Conservation (phyloP, 1,140 invertebrate genomes). For the Caenorhabditis elegans region WBcel235 BX284605.5:13352001-13352500, state of each 20-base stretch:
- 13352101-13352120: no score
- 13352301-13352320: background rate
- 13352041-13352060: background rate
- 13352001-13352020: background rate
- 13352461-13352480: background rate
- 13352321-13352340: no score
- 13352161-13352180: no score
- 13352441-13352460: background rate
- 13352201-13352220: background rate
- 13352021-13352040: background rate
- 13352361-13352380: background rate
- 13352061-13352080: background rate
- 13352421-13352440: background rate
- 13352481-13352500: background rate
- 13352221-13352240: conserved; percentile 10
- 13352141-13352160: no score
- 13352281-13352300: conserved; percentile 1
- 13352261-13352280: background rate
- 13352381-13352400: background rate
- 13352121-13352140: no score
- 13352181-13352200: no score
- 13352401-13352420: background rate
- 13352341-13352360: background rate
- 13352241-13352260: background rate
- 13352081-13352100: background rate